Conservation (phyloP, 53 echinoderm and acorn worm species). For the Crossaster papposus region DNA sequence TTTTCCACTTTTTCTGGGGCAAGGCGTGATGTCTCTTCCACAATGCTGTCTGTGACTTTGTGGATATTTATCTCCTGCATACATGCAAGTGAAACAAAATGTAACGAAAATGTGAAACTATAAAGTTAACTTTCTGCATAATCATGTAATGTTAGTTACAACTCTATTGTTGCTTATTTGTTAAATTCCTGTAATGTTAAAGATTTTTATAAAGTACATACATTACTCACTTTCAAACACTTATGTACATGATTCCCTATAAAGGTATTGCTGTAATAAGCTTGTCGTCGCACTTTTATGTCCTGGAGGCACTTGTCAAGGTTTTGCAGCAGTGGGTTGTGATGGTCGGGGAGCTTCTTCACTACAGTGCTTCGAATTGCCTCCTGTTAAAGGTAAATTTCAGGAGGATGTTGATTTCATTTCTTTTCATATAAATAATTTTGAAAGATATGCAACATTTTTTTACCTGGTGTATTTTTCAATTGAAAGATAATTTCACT, state of each 20-base stretch:
- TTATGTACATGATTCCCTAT: constrained; percentile 79
- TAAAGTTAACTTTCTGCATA: neutral
- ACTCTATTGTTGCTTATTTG: neutral
- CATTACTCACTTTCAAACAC: constrained; percentile 59
- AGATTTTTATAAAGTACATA: neutral
- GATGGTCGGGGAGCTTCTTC: neutral
- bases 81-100: neutral
- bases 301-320: constrained; percentile 44
- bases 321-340: constrained; percentile 39
- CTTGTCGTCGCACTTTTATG: constrained; percentile 67
- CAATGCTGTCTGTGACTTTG: constrained; percentile 15
- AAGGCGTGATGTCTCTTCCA: neutral
- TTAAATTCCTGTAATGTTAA: neutral
- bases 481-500: neutral
- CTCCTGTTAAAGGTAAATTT: neutral
- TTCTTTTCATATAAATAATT: neutral
- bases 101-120: neutral
- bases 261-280: constrained; percentile 57
- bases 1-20: constrained; percentile 9
- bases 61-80: neutral
- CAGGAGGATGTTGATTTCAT: too few species aligned
- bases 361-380: neutral
- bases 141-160: neutral
- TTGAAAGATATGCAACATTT: too few species aligned
- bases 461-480: neutral